Base-by-base conservation (phyloP, 2,888 invertebrate species). In the Altica lythri region DNA sequence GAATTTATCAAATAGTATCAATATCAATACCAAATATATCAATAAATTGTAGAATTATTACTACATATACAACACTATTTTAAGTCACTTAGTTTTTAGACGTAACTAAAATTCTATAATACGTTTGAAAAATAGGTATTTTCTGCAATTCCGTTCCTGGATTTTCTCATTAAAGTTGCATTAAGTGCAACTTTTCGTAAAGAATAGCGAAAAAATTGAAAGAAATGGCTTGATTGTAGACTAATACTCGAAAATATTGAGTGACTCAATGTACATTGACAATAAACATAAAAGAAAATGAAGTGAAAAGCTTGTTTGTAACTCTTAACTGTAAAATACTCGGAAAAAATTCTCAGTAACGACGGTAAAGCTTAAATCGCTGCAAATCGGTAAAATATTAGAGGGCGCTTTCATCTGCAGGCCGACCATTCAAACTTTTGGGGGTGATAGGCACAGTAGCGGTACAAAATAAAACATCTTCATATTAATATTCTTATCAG, bases 351-450 rank as follows among this genome's bases (percentile, higher is more conserved):
- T 27, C 52, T 12, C 38, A 22, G 19, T 10, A 22, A 14, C 35
- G 47, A 30, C 6, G 37, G 16, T 40, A 52, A 25, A 50, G 54
- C 57, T 43, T 62, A 57, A 66, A 63, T 64, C 63, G 64, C 61
- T 57, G 62, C 62, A 69, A 70, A 69, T 69, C 68, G 67, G 60
- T 70, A 65, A 70, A 69, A 67, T 70, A 70, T 70, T 68, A 65
- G 67, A 59, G 47, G 58, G 43, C 57, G 69, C 69, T 69, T 69
- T 70, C 70, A 68, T 65, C 66, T 63, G 63, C 69, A 70, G 70
- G 54, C 62, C 59, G 53, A 60, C 60, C 59, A 61, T 60, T 68
- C 68, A 70, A 70, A 69, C 68, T 68, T 64, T 66, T 59, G 63
- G 65, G 66, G 67, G 60, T 53, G 57, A 63, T 17, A 43, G 18